phyloP scores from a whole-genome alignment of 2,797 vertebrate species.

The Darevskia nairensis region DNA sequence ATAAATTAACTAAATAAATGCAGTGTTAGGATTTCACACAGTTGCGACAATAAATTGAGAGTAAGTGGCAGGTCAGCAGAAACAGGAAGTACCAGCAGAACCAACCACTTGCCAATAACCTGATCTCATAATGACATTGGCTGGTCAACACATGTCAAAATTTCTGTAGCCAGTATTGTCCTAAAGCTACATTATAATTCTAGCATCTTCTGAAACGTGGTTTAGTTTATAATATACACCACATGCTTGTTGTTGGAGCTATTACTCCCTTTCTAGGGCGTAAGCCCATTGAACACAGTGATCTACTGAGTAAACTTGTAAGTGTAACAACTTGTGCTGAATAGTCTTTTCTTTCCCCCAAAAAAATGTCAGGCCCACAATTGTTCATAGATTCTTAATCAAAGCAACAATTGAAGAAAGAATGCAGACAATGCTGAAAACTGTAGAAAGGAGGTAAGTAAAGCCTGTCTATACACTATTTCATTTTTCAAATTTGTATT shows the following conservation, averaged over 20 bases:
- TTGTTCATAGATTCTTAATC: conserved; percentile 97
- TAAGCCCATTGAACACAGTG: not conserved
- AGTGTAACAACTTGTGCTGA: conserved; percentile 8
- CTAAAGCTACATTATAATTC: not conserved
- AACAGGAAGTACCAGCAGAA: too few relatives aligned
- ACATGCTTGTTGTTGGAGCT: not conserved
- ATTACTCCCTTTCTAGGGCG: not conserved
- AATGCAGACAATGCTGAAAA: conserved; percentile 98
- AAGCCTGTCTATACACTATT: not conserved
- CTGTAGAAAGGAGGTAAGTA: conserved; percentile 88
- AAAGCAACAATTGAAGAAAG: conserved; percentile 98
- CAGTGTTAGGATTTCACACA: not conserved
- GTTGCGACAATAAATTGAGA: not conserved
- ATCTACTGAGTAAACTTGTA: not conserved
- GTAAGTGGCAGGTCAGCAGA: not conserved
- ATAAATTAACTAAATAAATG: too few relatives aligned
- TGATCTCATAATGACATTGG: too few relatives aligned
- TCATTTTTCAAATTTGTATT: not conserved
- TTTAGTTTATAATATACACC: not conserved
- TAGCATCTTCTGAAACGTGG: not conserved
- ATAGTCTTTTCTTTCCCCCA: conserved; percentile 10
- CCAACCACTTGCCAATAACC: too few relatives aligned
- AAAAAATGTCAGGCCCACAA: conserved; percentile 85
- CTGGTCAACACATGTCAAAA: too few relatives aligned
- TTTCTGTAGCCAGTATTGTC: not conserved